Evolutionary conservation across 1,140 invertebrate species (phyloP).

Genomic region (Andricus grossulariae): DNA sequence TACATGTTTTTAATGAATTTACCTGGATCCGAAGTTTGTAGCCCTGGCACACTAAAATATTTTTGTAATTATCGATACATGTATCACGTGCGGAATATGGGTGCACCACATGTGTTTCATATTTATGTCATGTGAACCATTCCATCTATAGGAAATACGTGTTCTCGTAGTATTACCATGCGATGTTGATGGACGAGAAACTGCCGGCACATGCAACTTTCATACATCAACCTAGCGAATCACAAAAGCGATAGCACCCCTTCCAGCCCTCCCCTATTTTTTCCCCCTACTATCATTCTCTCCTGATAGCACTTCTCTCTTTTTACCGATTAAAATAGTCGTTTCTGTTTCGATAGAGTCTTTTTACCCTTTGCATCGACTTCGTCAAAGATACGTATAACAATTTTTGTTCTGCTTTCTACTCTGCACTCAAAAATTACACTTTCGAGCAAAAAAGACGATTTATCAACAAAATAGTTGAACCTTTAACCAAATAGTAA

Average conservation of each 20-base stretch:
- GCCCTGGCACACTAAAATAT: neutral
- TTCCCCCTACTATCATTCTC: neutral
- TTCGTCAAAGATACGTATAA: neutral
- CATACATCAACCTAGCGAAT: slow-evolving; percentile 21
- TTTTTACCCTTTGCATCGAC: neutral
- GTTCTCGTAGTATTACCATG: neutral
- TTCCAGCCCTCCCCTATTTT: neutral
- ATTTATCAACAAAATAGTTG: no score
- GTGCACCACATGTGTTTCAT: slow-evolving; percentile 11
- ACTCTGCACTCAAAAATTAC: no score
- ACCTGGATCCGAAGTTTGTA: neutral
- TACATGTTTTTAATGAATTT: no score
- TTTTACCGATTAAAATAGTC: neutral
- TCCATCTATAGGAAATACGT: neutral
- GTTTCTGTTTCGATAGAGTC: slow-evolving; percentile 13
- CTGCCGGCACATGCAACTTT: neutral
- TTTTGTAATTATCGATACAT: slow-evolving; percentile 11
- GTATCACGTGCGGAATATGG: neutral
- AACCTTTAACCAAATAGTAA: no score
- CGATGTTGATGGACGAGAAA: slow-evolving; percentile 24
- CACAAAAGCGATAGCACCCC: slow-evolving; percentile 3
- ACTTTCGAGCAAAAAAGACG: no score
- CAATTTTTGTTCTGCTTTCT: neutral
- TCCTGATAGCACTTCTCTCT: neutral
- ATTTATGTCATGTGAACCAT: slow-evolving; percentile 17